Evolutionary conservation across 2,797 vertebrate genomes (phyloP).

Genomic region (Moxostoma hubbsi): DNA sequence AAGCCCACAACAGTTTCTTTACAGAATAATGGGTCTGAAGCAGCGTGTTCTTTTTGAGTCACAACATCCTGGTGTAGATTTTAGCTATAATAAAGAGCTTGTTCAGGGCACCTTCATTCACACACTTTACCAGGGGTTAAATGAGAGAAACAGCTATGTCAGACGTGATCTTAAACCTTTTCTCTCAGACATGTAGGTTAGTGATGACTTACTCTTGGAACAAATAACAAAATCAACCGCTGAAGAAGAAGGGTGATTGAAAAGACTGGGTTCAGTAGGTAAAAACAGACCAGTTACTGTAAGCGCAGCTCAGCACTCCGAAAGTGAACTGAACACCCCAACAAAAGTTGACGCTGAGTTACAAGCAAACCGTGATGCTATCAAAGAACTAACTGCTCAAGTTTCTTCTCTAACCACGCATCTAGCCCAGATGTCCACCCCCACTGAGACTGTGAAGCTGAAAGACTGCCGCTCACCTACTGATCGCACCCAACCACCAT

Average conservation of each 20-base stretch:
- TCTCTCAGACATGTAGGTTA: slow-evolving; percentile 1
- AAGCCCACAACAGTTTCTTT: slow-evolving; percentile 16
- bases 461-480: too few relatives aligned
- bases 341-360: too few relatives aligned
- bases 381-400: too few relatives aligned
- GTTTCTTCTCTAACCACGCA: too few relatives aligned
- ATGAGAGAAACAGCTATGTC: slow-evolving; percentile 40
- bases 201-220: slow-evolving; percentile 8
- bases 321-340: too few relatives aligned
- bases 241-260: slow-evolving; percentile 1
- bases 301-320: too few relatives aligned
- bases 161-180: slow-evolving; percentile 7
- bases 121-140: slow-evolving; percentile 48
- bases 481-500: too few relatives aligned
- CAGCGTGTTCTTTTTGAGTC: slow-evolving; percentile 50
- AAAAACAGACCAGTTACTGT: too few relatives aligned
- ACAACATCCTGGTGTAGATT: slow-evolving; percentile 45
- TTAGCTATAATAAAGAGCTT: slow-evolving; percentile 53
- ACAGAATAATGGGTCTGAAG: slow-evolving; percentile 48
- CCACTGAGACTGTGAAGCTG: background rate
- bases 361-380: too few relatives aligned
- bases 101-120: slow-evolving; percentile 58
- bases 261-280: background rate
- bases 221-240: slow-evolving; percentile 19
- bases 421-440: too few relatives aligned